These are phyloP conservation scores for Hypanus sabinus DNA, from an alignment of 2,113 vertebrate genomes.

Conservation along the genomic window DNA sequence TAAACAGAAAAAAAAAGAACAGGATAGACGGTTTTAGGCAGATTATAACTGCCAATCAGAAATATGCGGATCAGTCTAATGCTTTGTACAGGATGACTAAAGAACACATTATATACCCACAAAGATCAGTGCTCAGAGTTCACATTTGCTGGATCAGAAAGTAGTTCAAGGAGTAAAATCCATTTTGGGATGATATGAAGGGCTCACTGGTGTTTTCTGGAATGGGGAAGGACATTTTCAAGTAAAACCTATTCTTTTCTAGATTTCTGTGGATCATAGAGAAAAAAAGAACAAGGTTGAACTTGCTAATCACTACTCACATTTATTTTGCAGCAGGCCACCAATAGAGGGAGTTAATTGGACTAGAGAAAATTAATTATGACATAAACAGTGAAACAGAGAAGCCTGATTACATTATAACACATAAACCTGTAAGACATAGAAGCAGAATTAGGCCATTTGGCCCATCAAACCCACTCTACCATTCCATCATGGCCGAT, in stretches of 20 bases:
- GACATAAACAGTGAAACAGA: neutral
- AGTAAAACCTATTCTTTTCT: neutral
- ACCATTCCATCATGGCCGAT: too few relatives aligned
- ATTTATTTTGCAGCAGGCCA: neutral
- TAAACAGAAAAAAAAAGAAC: too few relatives aligned
- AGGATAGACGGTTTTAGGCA: neutral
- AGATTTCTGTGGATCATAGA: too few relatives aligned
- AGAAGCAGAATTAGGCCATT: too few relatives aligned
- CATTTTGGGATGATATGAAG: neutral
- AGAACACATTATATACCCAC: neutral
- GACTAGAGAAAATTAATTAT: neutral
- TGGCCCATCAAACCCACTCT: too few relatives aligned
- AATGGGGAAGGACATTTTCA: neutral
- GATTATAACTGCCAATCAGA: constrained; percentile 2
- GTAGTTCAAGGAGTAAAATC: neutral
- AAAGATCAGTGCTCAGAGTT: neutral
- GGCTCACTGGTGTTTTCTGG: neutral
- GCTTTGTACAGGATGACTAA: constrained; percentile 1
- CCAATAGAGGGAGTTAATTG: neutral
- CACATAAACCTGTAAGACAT: too few relatives aligned
- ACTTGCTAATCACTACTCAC: neutral
- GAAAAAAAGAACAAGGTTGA: neutral
- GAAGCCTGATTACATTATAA: too few relatives aligned
- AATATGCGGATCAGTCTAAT: neutral
- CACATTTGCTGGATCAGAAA: constrained; percentile 24